A percentile compares a stretch with the other conserved stretches of the same genome.
Evolutionary conservation across 2,797 vertebrate genomes (phyloP).

Genomic region (Artibeus lituratus): DNA sequence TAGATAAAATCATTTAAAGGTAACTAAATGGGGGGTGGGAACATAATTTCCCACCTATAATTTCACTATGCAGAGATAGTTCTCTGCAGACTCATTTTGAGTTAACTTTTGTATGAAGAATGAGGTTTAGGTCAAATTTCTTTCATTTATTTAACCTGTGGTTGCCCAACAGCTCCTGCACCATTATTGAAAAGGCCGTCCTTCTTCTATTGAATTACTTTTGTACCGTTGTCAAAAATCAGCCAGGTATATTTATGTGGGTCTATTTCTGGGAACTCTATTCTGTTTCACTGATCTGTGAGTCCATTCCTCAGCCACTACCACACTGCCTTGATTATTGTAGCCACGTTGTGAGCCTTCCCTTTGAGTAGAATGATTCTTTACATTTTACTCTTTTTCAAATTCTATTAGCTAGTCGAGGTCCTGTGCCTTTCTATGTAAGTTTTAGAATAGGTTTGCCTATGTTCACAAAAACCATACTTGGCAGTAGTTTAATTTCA

Average conservation of each 20-base stretch:
- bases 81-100: not conserved
- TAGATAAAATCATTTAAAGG: not conserved
- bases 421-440: not conserved
- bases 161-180: not conserved
- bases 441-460: not conserved
- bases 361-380: not conserved
- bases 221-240: not conserved
- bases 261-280: conserved; percentile 22
- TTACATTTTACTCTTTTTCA: not conserved
- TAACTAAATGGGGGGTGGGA: not conserved
- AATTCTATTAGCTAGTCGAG: not conserved
- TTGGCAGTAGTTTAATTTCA: not conserved
- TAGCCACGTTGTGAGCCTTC: not conserved
- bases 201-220: not conserved
- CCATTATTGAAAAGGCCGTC: not conserved
- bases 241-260: not conserved
- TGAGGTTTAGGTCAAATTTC: not conserved
- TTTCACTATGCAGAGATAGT: not conserved
- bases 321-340: not conserved
- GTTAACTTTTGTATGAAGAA: not conserved
- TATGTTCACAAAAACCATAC: not conserved
- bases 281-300: not conserved
- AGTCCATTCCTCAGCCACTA: not conserved
- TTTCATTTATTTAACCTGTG: not conserved
- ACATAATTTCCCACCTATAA: not conserved